Base-by-base conservation (phyloP, 2,888 invertebrate species). In the Eupithecia tripunctaria region DNA sequence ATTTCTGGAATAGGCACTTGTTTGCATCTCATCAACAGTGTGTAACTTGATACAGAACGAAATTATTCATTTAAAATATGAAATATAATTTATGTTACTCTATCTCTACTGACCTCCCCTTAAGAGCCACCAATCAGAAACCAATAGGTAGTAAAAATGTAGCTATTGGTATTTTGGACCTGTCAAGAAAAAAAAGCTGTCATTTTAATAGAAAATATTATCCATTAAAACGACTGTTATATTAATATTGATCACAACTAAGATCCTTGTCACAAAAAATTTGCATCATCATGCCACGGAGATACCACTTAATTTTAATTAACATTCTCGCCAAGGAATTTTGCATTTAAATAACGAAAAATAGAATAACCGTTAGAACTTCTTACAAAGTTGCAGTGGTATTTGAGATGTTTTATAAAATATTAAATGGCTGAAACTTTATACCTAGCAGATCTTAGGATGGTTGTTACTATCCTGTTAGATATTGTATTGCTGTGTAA, bases 371-470 rank as follows among this genome's bases (percentile, higher is more conserved):
- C 71, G 78, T 74, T 77, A 75, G 38, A 38, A 8, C 63, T 14
- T 68, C 70, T 60, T 71, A 78, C 78, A 75, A 68, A 73, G 76
- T 67, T 59, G 67, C 60, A 56, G 68, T 18, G 51, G 12, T 36
- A 36, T 63, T 64, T 36, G 38, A 38, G 21, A 32, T 10, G 62
- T 18, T 38, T 38, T 25, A 41, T 21, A 38, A 25, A 41, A 64
- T 32, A 7, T 41, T 64, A 64, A 41, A 38, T 21, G 25, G 38
- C 21, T 81, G 84, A 85, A 86, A 85, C 82, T 82, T 80, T 78
- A 84, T 75, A 84, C 82, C 32, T 32, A 15, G 81, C 81, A 74
- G 82, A 80, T 82, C 81, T 79, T 80, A 81, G 79, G 80, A 83
- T 83, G 81, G 79, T 12, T 64, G n/a, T 68, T 27, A 36, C 7